Percentiles rank a stretch among this genome's conserved stretches.
Conservation (phyloP, 2,113 vertebrate species). For the Origma solitaria region DNA sequence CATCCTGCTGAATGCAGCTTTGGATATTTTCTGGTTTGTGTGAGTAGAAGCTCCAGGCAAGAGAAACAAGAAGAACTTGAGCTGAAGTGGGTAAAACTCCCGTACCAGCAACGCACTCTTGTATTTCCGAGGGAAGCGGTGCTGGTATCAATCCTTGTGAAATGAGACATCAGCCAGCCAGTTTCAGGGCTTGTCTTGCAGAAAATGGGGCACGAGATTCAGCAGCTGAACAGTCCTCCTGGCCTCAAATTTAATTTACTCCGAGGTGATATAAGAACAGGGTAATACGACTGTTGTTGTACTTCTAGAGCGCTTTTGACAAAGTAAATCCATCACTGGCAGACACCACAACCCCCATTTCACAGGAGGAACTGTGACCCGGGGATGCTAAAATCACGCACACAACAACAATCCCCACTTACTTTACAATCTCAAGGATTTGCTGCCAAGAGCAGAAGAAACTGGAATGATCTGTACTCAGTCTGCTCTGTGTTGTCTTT, state of each 20-base stretch:
- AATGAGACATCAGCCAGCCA: slow-evolving; percentile 35
- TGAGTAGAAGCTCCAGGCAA: slow-evolving; percentile 6
- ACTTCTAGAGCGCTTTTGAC: neutral
- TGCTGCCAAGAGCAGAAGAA: neutral
- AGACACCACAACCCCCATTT: neutral
- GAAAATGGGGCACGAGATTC: neutral
- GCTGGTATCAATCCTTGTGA: neutral
- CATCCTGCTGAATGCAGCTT: neutral
- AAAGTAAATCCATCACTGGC: neutral
- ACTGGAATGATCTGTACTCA: neutral
- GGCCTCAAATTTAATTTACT: slow-evolving; percentile 25
- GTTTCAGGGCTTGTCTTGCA: slow-evolving; percentile 4
- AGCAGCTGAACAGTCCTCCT: neutral
- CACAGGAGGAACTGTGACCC: neutral
- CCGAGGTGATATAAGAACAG: neutral
- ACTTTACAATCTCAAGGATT: neutral
- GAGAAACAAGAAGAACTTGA: neutral
- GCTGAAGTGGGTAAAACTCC: neutral
- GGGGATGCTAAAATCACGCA: neutral
- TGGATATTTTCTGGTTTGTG: neutral
- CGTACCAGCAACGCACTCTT: rapidly evolving
- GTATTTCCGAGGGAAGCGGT: neutral
- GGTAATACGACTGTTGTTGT: neutral
- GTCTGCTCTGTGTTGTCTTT: neutral
- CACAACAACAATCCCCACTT: neutral